Evolutionary conservation across 2,888 invertebrate species (phyloP).

Genomic region (Heliconius ismenius): DNA sequence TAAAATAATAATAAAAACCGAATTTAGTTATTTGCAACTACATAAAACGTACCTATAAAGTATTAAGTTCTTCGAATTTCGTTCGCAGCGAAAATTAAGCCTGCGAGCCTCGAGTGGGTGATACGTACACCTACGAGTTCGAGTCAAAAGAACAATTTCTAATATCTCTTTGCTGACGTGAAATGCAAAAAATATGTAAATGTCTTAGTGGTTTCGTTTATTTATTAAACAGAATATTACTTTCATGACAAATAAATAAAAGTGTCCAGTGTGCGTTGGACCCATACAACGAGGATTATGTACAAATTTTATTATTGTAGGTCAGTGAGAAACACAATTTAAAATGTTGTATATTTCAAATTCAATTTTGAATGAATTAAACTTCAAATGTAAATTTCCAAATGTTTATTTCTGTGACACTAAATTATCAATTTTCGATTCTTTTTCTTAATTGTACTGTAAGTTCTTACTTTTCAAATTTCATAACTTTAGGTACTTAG

Average conservation of each 20-base stretch:
- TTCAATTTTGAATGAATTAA: no score
- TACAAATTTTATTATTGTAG: background rate
- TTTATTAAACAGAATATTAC: background rate
- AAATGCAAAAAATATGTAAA: no score
- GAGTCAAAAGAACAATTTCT: constrained; percentile 1
- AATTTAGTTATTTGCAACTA: constrained; percentile 7
- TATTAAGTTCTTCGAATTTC: constrained; percentile 5
- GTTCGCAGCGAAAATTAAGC: constrained; percentile 12
- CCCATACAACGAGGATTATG: background rate
- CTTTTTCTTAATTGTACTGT: no score
- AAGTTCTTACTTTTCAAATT: no score
- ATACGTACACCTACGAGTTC: background rate
- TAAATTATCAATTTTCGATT: no score
- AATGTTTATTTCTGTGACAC: no score
- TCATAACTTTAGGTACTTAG: no score
- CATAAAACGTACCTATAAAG: background rate
- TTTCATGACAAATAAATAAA: background rate
- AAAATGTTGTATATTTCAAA: no score
- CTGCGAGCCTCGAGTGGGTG: constrained; percentile 3
- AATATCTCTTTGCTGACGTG: no score
- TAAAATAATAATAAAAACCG: background rate
- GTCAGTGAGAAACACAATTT: background rate
- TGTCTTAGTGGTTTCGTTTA: background rate
- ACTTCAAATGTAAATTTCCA: no score
- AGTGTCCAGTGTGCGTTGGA: background rate